phyloP scores from a whole-genome alignment of 37 sponge, comb jelly and placozoan species.

The Agelas oroides region DNA sequence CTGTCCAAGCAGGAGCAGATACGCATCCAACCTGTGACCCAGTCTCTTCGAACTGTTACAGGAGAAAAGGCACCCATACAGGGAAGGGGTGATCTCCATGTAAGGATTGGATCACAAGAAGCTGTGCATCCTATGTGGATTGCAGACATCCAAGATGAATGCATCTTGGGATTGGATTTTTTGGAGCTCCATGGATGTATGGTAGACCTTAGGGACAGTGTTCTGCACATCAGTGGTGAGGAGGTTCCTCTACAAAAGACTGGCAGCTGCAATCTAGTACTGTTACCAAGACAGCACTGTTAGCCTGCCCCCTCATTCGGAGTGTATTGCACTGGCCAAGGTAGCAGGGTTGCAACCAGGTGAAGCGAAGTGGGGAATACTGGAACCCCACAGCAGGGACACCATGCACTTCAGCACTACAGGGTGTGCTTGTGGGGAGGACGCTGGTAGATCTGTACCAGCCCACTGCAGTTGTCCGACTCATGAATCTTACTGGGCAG shows the following conservation, averaged over 20 bases:
- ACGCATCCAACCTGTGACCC: neutral
- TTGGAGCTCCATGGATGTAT: neutral
- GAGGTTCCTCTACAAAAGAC: neutral
- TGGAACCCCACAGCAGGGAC: neutral
- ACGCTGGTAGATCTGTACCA: neutral
- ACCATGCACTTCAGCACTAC: neutral
- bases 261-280: too few relatives aligned
- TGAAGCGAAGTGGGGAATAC: neutral
- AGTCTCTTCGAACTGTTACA: constrained; percentile 30
- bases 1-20: neutral
- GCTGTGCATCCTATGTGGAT: too few relatives aligned
- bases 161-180: constrained; percentile 20
- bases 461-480: neutral
- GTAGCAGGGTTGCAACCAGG: neutral
- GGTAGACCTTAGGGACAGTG: neutral
- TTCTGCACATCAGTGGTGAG: neutral
- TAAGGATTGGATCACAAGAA: too few relatives aligned
- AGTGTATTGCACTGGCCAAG: neutral
- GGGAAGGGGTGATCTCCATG: too few relatives aligned
- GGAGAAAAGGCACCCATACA: too few relatives aligned
- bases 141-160: constrained; percentile 12
- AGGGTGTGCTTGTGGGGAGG: too few relatives aligned
- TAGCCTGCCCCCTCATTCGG: neutral
- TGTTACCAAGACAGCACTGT: neutral
- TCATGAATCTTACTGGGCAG: neutral